A percentile compares a stretch with the other conserved stretches of the same genome.
Conservation (phyloP, 2,113 vertebrate species). For the Lynx canadensis region DNA sequence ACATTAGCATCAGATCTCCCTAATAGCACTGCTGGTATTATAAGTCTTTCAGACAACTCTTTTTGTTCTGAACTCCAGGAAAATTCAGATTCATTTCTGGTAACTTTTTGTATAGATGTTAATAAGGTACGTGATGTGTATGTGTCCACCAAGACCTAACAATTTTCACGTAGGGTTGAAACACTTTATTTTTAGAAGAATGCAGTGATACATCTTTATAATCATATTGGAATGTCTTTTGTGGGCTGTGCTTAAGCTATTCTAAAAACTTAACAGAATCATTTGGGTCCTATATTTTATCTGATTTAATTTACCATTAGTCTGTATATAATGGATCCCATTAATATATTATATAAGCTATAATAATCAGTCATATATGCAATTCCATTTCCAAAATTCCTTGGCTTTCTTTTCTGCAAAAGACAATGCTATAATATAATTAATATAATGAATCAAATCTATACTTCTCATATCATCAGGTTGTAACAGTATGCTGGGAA, state of each 20-base stretch:
- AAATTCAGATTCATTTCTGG: not conserved
- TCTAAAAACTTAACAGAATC: not conserved
- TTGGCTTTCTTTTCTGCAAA: not conserved
- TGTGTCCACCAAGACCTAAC: not conserved
- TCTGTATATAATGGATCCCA: not conserved
- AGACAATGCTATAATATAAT: not conserved
- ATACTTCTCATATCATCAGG: not conserved
- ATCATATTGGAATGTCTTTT: not conserved
- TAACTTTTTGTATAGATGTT: not conserved
- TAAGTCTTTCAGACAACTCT: not conserved
- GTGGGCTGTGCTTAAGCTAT: not conserved
- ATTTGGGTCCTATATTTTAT: not conserved
- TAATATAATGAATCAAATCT: not conserved
- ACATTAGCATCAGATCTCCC: not conserved
- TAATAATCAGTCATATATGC: not conserved
- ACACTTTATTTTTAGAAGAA: not conserved
- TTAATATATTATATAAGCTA: not conserved
- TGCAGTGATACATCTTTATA: not conserved
- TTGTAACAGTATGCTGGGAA: not conserved
- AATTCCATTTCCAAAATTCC: not conserved
- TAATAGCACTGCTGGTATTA: not conserved
- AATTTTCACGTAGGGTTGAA: not conserved
- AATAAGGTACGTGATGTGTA: not conserved
- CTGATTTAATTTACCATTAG: not conserved
- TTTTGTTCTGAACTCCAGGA: not conserved